Conservation (phyloP, 53 echinoderm and acorn worm genomes). For the Pentamera pediparva region DNA sequence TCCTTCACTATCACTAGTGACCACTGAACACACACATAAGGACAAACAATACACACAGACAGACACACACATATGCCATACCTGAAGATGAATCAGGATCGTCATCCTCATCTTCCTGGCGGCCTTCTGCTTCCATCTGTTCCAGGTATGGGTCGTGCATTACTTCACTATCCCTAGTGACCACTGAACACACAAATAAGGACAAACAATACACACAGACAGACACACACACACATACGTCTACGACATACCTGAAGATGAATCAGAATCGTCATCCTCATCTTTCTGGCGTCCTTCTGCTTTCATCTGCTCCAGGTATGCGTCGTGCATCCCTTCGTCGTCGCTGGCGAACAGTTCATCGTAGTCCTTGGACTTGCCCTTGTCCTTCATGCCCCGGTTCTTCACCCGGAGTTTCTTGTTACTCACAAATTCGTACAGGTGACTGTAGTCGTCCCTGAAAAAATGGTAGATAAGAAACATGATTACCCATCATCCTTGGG, state of each 20-base stretch:
- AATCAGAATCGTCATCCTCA: constrained; percentile 50
- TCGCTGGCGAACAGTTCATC: constrained; percentile 88
- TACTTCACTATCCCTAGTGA: too few relatives aligned
- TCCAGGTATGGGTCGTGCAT: too few relatives aligned
- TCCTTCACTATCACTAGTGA: constrained; percentile 83
- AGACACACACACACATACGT: too few relatives aligned
- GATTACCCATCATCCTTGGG: too few relatives aligned
- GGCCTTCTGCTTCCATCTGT: too few relatives aligned
- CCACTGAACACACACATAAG: too few relatives aligned
- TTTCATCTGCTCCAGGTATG: constrained; percentile 95
- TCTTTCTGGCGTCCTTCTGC: constrained; percentile 80
- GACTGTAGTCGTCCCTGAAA: constrained; percentile 81
- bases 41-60: too few relatives aligned
- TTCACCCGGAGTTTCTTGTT: constrained; percentile 90
- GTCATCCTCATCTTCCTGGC: too few relatives aligned
- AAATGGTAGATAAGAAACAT: constrained; percentile 15
- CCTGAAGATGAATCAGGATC: too few relatives aligned
- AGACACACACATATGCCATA: too few relatives aligned
- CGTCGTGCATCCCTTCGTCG: constrained; percentile 85
- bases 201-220: too few relatives aligned
- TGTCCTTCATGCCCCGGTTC: constrained; percentile 79
- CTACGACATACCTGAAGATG: constrained; percentile 72
- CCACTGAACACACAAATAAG: too few relatives aligned
- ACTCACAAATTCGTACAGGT: constrained; percentile 81
- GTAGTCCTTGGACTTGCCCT: constrained; percentile 61